These are phyloP conservation scores for Psittacus erithacus DNA, from an alignment of 2,113 vertebrate species.

Conservation along the genomic window DNA sequence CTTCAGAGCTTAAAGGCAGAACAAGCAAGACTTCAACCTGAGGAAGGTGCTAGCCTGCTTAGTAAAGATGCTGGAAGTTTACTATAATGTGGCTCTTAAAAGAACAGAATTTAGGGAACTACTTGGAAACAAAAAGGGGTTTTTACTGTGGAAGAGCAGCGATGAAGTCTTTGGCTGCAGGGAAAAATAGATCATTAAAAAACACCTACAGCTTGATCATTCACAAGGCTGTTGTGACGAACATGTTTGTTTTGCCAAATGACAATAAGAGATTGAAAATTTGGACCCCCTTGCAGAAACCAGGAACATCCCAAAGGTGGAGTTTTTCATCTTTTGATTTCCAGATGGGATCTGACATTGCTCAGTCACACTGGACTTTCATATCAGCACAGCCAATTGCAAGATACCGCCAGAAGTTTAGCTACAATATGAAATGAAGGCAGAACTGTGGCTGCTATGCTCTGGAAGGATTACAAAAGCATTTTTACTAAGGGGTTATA, in stretches of 20 bases:
- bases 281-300: neutral
- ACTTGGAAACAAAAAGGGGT: neutral
- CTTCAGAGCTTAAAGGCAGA: neutral
- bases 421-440: neutral
- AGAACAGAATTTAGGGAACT: neutral
- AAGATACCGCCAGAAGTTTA: too few species aligned
- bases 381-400: neutral
- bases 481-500: neutral
- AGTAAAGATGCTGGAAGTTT: neutral
- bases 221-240: too few species aligned
- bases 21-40: neutral
- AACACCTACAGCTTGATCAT: neutral
- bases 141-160: neutral
- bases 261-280: neutral
- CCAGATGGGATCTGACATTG: neutral
- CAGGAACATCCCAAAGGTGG: accelerated
- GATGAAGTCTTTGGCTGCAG: neutral
- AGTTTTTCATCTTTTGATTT: accelerated
- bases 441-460: neutral
- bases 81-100: neutral
- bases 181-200: neutral
- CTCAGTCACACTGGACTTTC: accelerated
- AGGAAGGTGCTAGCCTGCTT: neutral
- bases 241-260: too few species aligned
- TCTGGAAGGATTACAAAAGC: neutral